phyloP scores from a whole-genome alignment of 2,888 invertebrate genomes.

The Agapostemon virescens region DNA sequence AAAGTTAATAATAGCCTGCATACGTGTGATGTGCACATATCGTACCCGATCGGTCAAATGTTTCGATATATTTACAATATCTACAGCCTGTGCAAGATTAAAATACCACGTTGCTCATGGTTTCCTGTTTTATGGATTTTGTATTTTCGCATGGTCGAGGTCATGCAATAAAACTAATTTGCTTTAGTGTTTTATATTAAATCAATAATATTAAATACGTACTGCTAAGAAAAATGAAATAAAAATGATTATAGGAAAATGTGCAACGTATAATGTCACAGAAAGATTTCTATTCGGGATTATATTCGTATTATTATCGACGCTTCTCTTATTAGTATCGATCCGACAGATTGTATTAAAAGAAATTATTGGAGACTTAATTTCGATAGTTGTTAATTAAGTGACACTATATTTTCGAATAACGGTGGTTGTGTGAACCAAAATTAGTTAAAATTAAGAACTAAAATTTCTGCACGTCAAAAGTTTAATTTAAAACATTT shows the following conservation, averaged over 20 bases:
- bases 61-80: background rate
- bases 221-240: background rate
- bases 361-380: background rate
- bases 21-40: background rate
- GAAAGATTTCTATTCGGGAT: background rate
- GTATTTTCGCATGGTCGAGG: background rate
- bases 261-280: background rate
- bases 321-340: background rate
- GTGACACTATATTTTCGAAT: background rate
- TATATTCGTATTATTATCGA: too few relatives aligned
- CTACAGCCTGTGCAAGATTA: background rate
- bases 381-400: background rate
- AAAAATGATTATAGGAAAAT: background rate
- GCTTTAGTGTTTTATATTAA: background rate
- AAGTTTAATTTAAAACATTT: too few relatives aligned
- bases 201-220: background rate
- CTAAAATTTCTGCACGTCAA: too few relatives aligned
- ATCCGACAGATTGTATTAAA: background rate
- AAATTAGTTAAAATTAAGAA: background rate
- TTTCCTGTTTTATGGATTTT: background rate
- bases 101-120: conserved; percentile 3
- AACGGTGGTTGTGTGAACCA: background rate
- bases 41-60: background rate
- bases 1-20: background rate
- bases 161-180: background rate